These are phyloP conservation scores for Acleris holmiana DNA, from an alignment of 2,888 invertebrate species.

Conservation along the genomic window DNA sequence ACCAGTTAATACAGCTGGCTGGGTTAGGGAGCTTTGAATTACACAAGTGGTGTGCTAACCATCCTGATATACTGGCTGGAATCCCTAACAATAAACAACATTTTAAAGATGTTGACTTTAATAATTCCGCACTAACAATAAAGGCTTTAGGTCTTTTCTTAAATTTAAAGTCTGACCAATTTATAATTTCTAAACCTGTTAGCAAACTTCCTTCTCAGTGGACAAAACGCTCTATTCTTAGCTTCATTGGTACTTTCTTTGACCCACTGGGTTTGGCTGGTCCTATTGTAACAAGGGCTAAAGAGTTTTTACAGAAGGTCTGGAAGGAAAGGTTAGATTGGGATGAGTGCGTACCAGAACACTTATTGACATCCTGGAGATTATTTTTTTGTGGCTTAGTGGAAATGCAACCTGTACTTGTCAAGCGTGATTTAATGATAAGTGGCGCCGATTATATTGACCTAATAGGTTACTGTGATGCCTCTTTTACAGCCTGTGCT, in stretches of 20 bases:
- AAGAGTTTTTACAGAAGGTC: conserved; percentile 8
- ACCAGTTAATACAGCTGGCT: neutral
- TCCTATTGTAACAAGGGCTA: conserved; percentile 1
- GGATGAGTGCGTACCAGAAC: neutral
- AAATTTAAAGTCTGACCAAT: conserved; percentile 1
- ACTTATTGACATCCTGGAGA: conserved; percentile 1
- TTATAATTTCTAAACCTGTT: neutral
- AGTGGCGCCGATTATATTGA: conserved; percentile 4
- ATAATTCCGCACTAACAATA: neutral
- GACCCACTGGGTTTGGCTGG: conserved; percentile 10
- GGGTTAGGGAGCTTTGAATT: neutral
- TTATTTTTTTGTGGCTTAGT: conserved; percentile 1
- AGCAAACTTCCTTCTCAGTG: neutral
- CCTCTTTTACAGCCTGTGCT: neutral
- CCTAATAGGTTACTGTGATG: conserved; percentile 6
- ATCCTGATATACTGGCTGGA: neutral
- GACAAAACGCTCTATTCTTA: conserved; percentile 6
- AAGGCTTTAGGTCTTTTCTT: conserved; percentile 2
- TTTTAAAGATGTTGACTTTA: neutral
- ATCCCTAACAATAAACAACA: neutral
- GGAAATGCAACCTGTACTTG: neutral
- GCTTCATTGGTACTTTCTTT: conserved; percentile 6
- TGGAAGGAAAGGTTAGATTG: conserved; percentile 1
- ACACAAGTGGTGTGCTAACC: conserved; percentile 2
- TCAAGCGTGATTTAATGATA: conserved; percentile 4